phyloP scores from a whole-genome alignment of 2,113 vertebrate genomes.

The Corythornis cristatus region DNA sequence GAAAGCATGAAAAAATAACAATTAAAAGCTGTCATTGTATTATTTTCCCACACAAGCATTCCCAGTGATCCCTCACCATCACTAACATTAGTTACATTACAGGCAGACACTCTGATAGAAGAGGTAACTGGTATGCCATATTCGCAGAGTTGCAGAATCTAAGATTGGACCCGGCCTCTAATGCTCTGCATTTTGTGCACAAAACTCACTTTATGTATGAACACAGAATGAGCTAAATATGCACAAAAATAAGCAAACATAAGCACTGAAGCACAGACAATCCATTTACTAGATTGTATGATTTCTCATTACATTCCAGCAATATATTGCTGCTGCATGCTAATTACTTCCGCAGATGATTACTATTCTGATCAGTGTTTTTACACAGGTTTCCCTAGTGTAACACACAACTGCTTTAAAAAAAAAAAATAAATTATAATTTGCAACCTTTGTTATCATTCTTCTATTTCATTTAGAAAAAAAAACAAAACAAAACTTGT shows the following conservation, averaged over 20 bases:
- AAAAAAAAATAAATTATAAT: neutral
- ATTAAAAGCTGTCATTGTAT: neutral
- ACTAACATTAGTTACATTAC: neutral
- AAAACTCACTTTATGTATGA: neutral
- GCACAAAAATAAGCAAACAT: neutral
- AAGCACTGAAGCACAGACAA: neutral
- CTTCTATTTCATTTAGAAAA: constrained; percentile 1
- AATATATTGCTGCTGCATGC: neutral
- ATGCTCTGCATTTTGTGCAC: neutral
- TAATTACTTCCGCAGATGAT: neutral
- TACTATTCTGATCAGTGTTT: neutral
- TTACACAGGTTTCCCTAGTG: neutral
- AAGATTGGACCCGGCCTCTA: neutral
- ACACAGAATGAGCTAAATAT: neutral
- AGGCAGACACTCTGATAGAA: neutral
- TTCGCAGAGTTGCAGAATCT: neutral
- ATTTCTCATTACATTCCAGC: neutral
- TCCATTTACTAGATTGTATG: neutral
- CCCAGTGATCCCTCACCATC: neutral
- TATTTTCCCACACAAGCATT: neutral
- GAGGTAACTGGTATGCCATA: neutral
- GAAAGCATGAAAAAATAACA: neutral
- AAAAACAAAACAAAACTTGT: neutral
- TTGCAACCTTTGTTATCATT: neutral
- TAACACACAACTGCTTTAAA: neutral